Base-by-base conservation (phyloP, 2,888 invertebrate species). In the Diaphora mendica region DNA sequence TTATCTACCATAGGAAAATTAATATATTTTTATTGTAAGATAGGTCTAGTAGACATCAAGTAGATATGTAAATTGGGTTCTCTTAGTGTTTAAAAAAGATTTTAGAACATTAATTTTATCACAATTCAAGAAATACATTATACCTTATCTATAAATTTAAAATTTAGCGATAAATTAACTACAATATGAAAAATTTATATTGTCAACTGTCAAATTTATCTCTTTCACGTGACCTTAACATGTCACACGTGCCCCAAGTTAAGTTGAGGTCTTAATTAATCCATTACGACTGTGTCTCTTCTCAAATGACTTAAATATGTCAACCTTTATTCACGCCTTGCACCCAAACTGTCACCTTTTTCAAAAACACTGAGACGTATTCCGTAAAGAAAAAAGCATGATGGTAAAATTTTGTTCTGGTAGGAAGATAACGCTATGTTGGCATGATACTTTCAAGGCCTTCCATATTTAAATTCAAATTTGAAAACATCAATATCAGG, bases 151-250 rank as follows among this genome's bases (percentile, higher is more conserved):
- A 11, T 59, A 26, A n/a, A n/a, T n/a, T 33, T 33, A 33, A 3
- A 26, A 4, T 51, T n/a, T 8, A n/a, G n/a, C 3, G 26, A 26
- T 30, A 59, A 59, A 59, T 59, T 59, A 30, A 15, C 4, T 26
- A 15, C 4, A 26, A 30, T 15, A 15, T 15, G 3, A 11, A n/a
- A 59, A 26, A 42, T 17, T 39, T 62, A 35, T 26, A 62, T 20
- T 62, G 20, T 20, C 23, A 17, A 55, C 62, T 70, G 62, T 42
- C 62, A 44, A 62, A 70, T 39, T 71, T 79, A 79, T 76, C 68
- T 70, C 11, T 79, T 79, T 59, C 83, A 81, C 68, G 30, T 83
- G 83, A 78, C 77, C 76, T 70, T 80, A 83, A 84, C 75, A 71
- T 75, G 70, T 76, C 2, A 72, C 82, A 79, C 72, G 48, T 82